Evolutionary conservation across 2,888 invertebrate species (phyloP).

Genomic region (Fragum sueziense): DNA sequence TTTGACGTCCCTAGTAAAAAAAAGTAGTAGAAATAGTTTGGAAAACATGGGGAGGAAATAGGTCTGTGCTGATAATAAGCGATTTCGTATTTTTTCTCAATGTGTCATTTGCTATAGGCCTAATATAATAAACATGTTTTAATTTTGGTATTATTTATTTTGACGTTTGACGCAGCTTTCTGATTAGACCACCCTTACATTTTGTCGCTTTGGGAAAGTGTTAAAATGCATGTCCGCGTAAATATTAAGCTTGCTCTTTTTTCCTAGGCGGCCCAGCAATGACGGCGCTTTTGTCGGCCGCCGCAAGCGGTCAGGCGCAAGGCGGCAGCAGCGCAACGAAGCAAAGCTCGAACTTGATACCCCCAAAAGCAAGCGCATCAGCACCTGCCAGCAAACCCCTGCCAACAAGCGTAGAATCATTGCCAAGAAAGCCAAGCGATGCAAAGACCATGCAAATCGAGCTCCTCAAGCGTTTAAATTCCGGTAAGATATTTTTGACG

Average conservation of each 20-base stretch:
- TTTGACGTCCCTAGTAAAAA: too few relatives aligned
- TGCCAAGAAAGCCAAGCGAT: neutral
- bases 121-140: neutral
- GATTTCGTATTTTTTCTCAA: too few relatives aligned
- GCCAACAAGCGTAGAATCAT: neutral
- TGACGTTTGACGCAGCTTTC: too few relatives aligned
- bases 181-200: too few relatives aligned
- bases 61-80: too few relatives aligned
- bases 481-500: neutral
- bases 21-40: too few relatives aligned
- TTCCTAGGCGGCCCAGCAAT: slow-evolving; percentile 6
- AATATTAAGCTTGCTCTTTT: too few relatives aligned
- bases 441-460: neutral
- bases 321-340: neutral
- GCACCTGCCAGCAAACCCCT: neutral
- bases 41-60: too few relatives aligned
- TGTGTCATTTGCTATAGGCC: neutral
- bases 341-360: neutral
- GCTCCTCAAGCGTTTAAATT: neutral
- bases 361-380: neutral
- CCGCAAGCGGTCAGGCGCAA: slow-evolving; percentile 14
- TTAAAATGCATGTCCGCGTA: too few relatives aligned
- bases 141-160: neutral
- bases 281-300: slow-evolving; percentile 11
- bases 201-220: too few relatives aligned